Conservation (phyloP, 2,888 invertebrate genomes). For the Dicycla oo region DNA sequence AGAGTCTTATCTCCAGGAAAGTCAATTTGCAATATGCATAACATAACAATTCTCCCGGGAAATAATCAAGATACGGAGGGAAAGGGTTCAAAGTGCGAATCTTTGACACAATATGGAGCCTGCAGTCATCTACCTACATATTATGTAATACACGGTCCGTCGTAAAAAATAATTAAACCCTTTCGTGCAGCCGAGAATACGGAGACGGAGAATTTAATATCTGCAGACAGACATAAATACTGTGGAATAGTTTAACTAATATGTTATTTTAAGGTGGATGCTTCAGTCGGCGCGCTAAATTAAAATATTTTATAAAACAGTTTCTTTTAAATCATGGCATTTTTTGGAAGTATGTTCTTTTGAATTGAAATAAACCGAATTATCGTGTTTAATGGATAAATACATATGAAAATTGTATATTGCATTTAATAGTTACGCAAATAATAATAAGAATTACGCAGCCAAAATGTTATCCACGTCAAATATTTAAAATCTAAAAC, state of each 20-base stretch:
- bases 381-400: not conserved
- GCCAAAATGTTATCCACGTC: not conserved
- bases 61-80: slow-evolving; percentile 56
- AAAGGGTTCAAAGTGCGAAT: slow-evolving; percentile 46
- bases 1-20: slow-evolving; percentile 12
- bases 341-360: no score
- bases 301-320: not conserved
- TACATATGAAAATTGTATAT: not conserved
- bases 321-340: no score
- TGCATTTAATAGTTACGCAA: not conserved
- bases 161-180: slow-evolving; percentile 62
- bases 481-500: not conserved
- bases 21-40: slow-evolving; percentile 54
- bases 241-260: slow-evolving; percentile 21
- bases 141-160: not conserved
- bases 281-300: not conserved
- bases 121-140: slow-evolving; percentile 27
- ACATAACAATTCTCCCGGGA: slow-evolving; percentile 52
- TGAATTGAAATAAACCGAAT: not conserved
- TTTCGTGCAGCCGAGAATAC: slow-evolving; percentile 29
- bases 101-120: slow-evolving; percentile 37
- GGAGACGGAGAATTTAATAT: slow-evolving; percentile 37
- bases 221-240: slow-evolving; percentile 20
- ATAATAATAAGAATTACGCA: not conserved
- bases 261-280: slow-evolving; percentile 3